Conservation (phyloP, 2,888 invertebrate genomes). For the Plebejus argus region DNA sequence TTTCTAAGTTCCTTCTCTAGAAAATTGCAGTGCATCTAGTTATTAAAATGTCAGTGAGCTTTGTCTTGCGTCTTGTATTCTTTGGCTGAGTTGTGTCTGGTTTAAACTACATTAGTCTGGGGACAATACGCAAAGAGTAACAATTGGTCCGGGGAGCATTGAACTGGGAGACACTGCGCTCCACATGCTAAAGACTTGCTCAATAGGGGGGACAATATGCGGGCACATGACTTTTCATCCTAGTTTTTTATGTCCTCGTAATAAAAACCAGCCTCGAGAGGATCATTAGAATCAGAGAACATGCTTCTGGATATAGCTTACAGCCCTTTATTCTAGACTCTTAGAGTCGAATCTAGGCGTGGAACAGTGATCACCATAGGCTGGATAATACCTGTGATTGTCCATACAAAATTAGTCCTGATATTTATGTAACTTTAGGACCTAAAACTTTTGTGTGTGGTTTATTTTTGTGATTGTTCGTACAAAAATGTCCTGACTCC, state of each 20-base stretch:
- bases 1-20: background rate
- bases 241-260: background rate
- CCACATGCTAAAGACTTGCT: slow-evolving; percentile 28
- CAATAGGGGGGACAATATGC: slow-evolving; percentile 27
- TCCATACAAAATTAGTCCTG: too few relatives aligned
- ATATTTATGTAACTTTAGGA: too few relatives aligned
- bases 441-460: too few relatives aligned
- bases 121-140: slow-evolving; percentile 18
- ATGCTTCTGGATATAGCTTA: too few relatives aligned
- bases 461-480: too few relatives aligned
- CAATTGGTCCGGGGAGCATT: slow-evolving; percentile 32
- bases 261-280: too few relatives aligned
- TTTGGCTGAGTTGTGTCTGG: slow-evolving; percentile 5
- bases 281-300: too few relatives aligned
- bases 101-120: slow-evolving; percentile 18
- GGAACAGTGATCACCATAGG: too few relatives aligned
- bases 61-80: background rate
- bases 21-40: background rate
- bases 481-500: too few relatives aligned
- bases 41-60: background rate
- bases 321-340: too few relatives aligned
- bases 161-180: slow-evolving; percentile 33
- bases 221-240: background rate
- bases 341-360: too few relatives aligned
- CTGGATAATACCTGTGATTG: too few relatives aligned